These are phyloP conservation scores for Uropetala carovei DNA, from an alignment of 2,888 invertebrate genomes.

Conservation along the genomic window DNA sequence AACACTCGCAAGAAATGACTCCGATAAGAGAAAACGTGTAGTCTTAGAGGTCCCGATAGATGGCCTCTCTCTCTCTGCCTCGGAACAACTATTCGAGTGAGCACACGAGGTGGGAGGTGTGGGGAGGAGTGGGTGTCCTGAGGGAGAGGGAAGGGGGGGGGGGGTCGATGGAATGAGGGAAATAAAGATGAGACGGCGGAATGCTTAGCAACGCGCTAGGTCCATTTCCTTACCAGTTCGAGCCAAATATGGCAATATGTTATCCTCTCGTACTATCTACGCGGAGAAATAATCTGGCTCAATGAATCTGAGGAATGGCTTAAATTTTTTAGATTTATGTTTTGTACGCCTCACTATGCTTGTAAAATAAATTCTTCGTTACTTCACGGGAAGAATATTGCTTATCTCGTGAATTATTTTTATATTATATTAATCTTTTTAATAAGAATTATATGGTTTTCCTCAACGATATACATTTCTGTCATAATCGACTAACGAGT, in stretches of 20 bases:
- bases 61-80: background rate
- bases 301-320: too few species aligned
- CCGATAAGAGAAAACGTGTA: constrained; percentile 32
- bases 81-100: constrained; percentile 26
- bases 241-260: too few species aligned
- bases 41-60: constrained; percentile 25
- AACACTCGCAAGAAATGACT: background rate
- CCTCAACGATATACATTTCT: background rate
- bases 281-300: too few species aligned
- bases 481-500: background rate
- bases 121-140: background rate
- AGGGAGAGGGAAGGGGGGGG: background rate
- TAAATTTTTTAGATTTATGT: too few species aligned
- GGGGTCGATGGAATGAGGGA: background rate
- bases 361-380: too few species aligned
- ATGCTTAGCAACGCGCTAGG: background rate
- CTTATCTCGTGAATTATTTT: too few species aligned
- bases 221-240: too few species aligned
- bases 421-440: background rate
- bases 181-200: background rate
- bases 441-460: background rate
- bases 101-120: background rate
- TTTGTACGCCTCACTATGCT: too few species aligned
- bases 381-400: too few species aligned
- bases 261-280: too few species aligned